Base-by-base conservation (phyloP, 2,797 vertebrate species). In the Tapirus indicus region DNA sequence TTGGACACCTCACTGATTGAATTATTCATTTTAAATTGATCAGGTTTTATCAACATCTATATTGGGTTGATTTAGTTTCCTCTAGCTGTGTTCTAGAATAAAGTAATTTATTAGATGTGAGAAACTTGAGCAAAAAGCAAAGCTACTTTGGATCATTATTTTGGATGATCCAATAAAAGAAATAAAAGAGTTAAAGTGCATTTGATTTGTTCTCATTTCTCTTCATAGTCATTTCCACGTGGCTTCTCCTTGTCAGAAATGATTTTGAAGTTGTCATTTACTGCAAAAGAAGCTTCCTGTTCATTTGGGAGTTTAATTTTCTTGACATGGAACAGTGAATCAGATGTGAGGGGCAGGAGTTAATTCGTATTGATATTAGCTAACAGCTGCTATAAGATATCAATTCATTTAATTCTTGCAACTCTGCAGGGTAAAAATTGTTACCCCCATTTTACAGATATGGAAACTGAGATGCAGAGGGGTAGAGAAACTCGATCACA, bases 11-110 rank as follows among this genome's bases (percentile, higher is more conserved):
- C 29, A n/a, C 88, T 78, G 90, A 88, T 91, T 68, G 96, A 94
- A 91, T 91, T 94, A 97, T 84, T 95, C 91, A 87, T 94, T 95
- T 94, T 82, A 92, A 96, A 88, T 96, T 74, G 90, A 85, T 96
- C 11, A 0, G 69, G 69, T 92, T 93, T 96, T 88, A 97, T 97
- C 92, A 85, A 44, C 92, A 85, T 82, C 80, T 96, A 41, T 85
- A 47, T 85, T 44, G 77, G 75, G 35, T 74, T 87, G 92, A 84
- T 84, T 89, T 91, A 86, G 74, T 72, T 96, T 80, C 58, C 82
- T 41, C 80, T 90, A 78, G 80, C 66, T 75, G 12, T 78, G 88
- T 58, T 94, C 71, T 82, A 71, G 79, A 92, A 75, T 44, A 56
- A 88, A 95, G 87, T 41, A 49, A 88, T 75, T 86, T 90, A 88